Percentiles rank a stretch among this genome's conserved stretches.
Evolutionary conservation across 1,140 invertebrate genomes (phyloP).

Genomic region (Solenopsis invicta): DNA sequence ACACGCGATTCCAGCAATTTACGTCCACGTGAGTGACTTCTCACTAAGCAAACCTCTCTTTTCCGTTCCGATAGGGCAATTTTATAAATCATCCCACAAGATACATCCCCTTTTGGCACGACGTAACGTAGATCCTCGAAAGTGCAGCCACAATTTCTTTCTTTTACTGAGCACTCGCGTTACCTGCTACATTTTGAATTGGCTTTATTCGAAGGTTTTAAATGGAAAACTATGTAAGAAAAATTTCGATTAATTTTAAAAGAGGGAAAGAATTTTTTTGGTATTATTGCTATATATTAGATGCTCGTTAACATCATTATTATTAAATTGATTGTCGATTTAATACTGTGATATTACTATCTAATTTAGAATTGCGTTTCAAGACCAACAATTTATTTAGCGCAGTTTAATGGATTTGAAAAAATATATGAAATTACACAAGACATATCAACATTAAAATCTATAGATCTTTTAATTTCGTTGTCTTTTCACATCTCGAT

Average conservation of each 20-base stretch:
- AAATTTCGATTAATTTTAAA: not conserved
- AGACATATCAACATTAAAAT: too few relatives aligned
- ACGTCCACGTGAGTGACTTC: slow-evolving; percentile 32
- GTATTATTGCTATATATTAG: too few relatives aligned
- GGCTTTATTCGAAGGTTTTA: not conserved
- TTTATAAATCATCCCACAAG: not conserved
- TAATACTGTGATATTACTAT: too few relatives aligned
- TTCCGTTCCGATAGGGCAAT: not conserved
- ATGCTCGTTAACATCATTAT: too few relatives aligned
- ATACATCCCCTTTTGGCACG: not conserved
- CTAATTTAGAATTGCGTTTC: too few relatives aligned
- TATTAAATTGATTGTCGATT: too few relatives aligned
- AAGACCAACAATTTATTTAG: too few relatives aligned
- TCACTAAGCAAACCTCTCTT: slow-evolving; percentile 14
- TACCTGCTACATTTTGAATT: not conserved
- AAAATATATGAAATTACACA: too few relatives aligned
- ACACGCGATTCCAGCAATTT: slow-evolving; percentile 35
- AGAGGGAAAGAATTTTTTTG: too few relatives aligned
- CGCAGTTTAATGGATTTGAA: too few relatives aligned
- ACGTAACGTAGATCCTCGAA: not conserved
- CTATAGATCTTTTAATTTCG: too few relatives aligned
- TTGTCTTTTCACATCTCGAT: too few relatives aligned
- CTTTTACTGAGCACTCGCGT: not conserved
- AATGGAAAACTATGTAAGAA: not conserved
- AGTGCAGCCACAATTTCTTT: not conserved